Conservation (phyloP, 2,113 vertebrate species). For the Stegostoma tigrinum region DNA sequence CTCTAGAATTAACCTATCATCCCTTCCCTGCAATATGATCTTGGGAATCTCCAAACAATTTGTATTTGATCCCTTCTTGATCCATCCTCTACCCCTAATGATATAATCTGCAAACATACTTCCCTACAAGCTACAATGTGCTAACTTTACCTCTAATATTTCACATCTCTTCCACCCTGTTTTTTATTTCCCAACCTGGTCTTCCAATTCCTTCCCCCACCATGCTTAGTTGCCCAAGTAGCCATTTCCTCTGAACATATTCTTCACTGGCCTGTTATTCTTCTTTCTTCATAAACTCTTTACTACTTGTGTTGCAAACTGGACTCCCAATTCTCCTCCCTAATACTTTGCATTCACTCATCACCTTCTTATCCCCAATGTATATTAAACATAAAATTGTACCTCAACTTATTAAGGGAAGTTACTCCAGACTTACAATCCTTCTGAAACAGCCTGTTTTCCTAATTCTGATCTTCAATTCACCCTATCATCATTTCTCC, state of each 20-base stretch:
- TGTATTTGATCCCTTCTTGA: no score
- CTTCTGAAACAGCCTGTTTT: background rate
- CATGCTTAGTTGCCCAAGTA: background rate
- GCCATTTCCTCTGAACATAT: background rate
- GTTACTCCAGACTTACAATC: background rate
- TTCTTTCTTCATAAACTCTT: background rate
- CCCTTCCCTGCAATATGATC: no score
- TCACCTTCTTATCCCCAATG: background rate
- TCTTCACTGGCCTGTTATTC: background rate
- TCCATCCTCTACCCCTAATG: background rate
- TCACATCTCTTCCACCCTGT: background rate
- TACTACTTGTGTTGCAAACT: background rate
- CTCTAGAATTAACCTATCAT: no score
- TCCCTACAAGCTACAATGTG: no score
- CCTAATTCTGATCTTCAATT: background rate
- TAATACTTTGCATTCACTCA: background rate
- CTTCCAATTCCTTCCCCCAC: background rate
- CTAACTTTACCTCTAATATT: no score
- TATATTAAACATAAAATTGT: background rate
- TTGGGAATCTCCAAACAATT: no score
- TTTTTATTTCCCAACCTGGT: background rate
- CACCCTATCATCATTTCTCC: background rate
- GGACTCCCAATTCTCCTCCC: background rate
- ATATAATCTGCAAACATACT: no score
- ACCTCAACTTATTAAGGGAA: background rate